Conservation (phyloP, 2,113 vertebrate genomes). For the Rhineura floridana region DNA sequence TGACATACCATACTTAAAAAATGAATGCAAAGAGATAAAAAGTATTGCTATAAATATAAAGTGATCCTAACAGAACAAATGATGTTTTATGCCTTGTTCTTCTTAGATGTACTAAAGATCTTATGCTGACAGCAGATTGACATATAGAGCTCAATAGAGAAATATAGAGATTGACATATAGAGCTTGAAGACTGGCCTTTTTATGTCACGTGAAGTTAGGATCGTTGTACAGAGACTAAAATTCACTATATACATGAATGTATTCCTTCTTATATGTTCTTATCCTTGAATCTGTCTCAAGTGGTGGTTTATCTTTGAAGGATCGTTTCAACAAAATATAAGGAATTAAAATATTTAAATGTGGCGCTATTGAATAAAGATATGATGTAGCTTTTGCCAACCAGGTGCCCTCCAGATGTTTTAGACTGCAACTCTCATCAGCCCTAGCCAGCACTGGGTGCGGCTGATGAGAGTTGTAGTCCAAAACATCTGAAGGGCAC, state of each 20-base stretch:
- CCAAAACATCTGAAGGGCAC: too few relatives aligned
- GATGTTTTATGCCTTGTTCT: neutral
- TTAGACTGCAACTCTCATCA: too few relatives aligned
- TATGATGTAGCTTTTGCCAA: neutral
- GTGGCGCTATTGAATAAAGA: neutral
- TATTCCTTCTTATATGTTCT: neutral
- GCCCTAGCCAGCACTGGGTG: too few relatives aligned
- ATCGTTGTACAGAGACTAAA: neutral
- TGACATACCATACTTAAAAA: neutral
- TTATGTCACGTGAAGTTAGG: neutral
- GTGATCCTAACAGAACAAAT: neutral
- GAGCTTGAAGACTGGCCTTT: constrained; percentile 5
- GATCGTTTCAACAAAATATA: neutral
- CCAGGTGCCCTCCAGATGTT: too few relatives aligned
- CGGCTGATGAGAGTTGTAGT: too few relatives aligned
- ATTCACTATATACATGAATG: neutral
- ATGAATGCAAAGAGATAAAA: neutral
- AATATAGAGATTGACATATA: too few relatives aligned
- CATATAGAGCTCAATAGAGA: neutral
- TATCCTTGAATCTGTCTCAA: neutral
- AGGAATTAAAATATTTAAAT: neutral
- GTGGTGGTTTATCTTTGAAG: neutral
- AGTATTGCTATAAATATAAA: neutral
- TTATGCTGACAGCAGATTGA: neutral
- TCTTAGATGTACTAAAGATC: neutral